A percentile compares a stretch with the other conserved stretches of the same genome.
Evolutionary conservation across 2,888 invertebrate species (phyloP).

Genomic region (Tridacna gigas): DNA sequence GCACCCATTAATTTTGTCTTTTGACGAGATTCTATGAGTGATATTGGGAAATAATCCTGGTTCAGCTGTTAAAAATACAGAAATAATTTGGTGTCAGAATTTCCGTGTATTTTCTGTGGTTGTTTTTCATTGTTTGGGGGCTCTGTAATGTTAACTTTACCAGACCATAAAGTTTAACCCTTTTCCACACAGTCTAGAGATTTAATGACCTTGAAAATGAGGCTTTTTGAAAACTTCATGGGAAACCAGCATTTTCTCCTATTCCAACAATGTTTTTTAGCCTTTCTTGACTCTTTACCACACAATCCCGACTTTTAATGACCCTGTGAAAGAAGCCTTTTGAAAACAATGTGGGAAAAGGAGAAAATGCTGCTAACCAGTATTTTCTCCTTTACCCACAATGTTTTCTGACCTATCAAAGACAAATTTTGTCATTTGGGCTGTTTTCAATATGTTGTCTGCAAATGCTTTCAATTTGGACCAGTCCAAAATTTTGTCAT

Average conservation of each 20-base stretch:
- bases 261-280: not conserved
- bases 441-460: no score
- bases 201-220: not conserved
- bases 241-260: not conserved
- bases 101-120: slow-evolving; percentile 41
- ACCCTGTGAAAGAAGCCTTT: no score
- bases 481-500: no score
- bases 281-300: no score
- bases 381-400: not conserved
- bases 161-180: no score
- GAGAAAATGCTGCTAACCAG: not conserved
- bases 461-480: no score
- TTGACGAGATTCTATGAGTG: slow-evolving; percentile 57
- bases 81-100: slow-evolving; percentile 50
- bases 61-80: slow-evolving; percentile 28
- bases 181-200: not conserved
- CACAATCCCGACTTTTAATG: not conserved
- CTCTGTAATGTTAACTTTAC: not conserved
- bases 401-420: no score
- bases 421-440: no score
- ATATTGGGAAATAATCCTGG: slow-evolving; percentile 42
- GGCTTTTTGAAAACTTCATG: not conserved
- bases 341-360: not conserved
- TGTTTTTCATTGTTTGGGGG: not conserved
- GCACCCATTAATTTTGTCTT: slow-evolving; percentile 57